phyloP scores from a whole-genome alignment of 2,113 vertebrate species.

The Castor canadensis region DNA sequence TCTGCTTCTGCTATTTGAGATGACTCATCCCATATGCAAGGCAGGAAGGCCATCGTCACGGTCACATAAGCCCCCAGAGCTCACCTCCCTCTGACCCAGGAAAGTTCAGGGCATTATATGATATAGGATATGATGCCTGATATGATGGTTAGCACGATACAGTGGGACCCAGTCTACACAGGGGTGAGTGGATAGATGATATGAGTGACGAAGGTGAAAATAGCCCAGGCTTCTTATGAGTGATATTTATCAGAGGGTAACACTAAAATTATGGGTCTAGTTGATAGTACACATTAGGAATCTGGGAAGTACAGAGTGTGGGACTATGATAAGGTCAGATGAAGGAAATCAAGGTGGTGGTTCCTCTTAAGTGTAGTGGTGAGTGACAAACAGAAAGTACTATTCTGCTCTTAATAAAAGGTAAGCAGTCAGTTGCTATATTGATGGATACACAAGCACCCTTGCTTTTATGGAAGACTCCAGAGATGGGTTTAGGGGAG shows the following conservation, averaged over 20 bases:
- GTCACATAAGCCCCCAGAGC: not conserved
- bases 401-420: not conserved
- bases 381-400: not conserved
- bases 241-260: not conserved
- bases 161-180: not conserved
- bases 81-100: constrained; percentile 55
- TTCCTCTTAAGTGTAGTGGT: not conserved
- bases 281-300: not conserved
- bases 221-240: not conserved
- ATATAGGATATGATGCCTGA: not conserved
- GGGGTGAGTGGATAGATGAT: not conserved
- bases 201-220: not conserved
- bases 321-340: not conserved
- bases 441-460: rapidly evolving
- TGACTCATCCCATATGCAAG: not conserved
- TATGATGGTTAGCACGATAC: not conserved
- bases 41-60: not conserved
- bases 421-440: not conserved
- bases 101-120: not conserved
- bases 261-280: not conserved
- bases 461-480: not conserved
- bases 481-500: not conserved
- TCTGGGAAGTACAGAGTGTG: not conserved
- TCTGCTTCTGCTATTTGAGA: constrained; percentile 57
- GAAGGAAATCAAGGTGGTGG: not conserved